phyloP scores from a whole-genome alignment of 2,888 invertebrate species.

The Drosophila mimica region DNA sequence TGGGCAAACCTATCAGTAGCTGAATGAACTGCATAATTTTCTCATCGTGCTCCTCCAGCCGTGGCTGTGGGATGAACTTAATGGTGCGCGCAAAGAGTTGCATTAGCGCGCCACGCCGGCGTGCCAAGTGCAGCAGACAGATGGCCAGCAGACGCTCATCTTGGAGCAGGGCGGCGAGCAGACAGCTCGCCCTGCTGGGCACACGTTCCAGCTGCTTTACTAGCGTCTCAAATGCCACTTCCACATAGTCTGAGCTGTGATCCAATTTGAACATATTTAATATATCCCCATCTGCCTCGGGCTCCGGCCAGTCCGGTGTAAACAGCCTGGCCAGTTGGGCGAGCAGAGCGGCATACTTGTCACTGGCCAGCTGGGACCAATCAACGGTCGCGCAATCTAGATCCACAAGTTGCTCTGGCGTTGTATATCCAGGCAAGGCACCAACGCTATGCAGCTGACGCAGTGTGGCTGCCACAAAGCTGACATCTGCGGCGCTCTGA shows the following conservation, averaged over 20 bases:
- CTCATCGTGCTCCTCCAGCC: constrained; percentile 69
- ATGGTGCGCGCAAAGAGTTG: constrained; percentile 63
- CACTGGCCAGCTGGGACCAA: constrained; percentile 84
- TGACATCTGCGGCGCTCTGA: constrained; percentile 82
- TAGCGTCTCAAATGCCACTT: constrained; percentile 70
- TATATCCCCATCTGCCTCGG: constrained; percentile 50
- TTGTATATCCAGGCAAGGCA: constrained; percentile 86
- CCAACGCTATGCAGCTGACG: constrained; percentile 72
- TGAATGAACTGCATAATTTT: constrained; percentile 87
- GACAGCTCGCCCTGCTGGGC: constrained; percentile 45
- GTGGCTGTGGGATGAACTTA: constrained; percentile 58
- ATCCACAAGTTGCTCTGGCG: constrained; percentile 88
- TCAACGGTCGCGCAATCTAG: constrained; percentile 85
- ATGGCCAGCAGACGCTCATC: constrained; percentile 75
- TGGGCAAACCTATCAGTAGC: constrained; percentile 89
- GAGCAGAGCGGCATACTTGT: constrained; percentile 86
- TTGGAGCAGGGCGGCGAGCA: constrained; percentile 67
- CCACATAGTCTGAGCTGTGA: constrained; percentile 76
- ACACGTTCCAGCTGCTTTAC: constrained; percentile 54
- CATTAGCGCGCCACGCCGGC: constrained; percentile 55
- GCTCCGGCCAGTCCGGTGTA: constrained; percentile 87
- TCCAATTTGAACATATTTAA: constrained; percentile 81
- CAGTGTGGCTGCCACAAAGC: constrained; percentile 78
- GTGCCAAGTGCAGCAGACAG: constrained; percentile 73
- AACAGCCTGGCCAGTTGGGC: constrained; percentile 86